Evolutionary conservation across 1,140 invertebrate species (phyloP).

Genomic region (Protaetia brevitarsis): DNA sequence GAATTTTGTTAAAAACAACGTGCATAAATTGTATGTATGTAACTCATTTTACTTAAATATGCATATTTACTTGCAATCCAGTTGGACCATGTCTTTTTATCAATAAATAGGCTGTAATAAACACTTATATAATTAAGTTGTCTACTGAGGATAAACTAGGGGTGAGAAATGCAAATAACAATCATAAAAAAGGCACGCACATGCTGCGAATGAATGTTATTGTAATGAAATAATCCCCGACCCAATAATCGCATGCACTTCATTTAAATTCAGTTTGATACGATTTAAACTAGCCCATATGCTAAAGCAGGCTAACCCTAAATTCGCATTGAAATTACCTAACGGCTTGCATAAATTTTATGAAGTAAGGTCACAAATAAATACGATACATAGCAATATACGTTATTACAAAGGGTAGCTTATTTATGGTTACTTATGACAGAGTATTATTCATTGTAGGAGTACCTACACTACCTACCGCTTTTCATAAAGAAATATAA

Average conservation of each 20-base stretch:
- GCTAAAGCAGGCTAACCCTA: constrained; percentile 23
- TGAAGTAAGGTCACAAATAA: too few relatives aligned
- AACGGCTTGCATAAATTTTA: neutral
- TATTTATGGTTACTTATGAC: too few relatives aligned
- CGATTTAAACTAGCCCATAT: constrained; percentile 31
- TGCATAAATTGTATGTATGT: neutral
- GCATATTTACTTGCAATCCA: too few relatives aligned
- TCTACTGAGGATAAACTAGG: neutral
- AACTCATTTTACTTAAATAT: too few relatives aligned
- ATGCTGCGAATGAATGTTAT: neutral
- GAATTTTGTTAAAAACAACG: neutral
- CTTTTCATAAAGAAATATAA: too few relatives aligned
- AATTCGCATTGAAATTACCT: neutral
- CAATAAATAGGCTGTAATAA: neutral
- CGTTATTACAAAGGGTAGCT: too few relatives aligned
- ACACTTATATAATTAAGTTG: neutral
- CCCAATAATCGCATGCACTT: constrained; percentile 23
- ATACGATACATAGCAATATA: neutral
- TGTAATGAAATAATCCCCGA: constrained; percentile 28
- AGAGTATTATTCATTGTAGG: too few relatives aligned
- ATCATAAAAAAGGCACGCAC: neutral
- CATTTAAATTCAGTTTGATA: constrained; percentile 30
- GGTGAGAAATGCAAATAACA: neutral
- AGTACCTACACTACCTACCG: too few relatives aligned
- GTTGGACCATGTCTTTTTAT: neutral